These are phyloP conservation scores for Pomatorhinus ruficollis DNA, from an alignment of 2,113 vertebrate species.

Conservation along the genomic window DNA sequence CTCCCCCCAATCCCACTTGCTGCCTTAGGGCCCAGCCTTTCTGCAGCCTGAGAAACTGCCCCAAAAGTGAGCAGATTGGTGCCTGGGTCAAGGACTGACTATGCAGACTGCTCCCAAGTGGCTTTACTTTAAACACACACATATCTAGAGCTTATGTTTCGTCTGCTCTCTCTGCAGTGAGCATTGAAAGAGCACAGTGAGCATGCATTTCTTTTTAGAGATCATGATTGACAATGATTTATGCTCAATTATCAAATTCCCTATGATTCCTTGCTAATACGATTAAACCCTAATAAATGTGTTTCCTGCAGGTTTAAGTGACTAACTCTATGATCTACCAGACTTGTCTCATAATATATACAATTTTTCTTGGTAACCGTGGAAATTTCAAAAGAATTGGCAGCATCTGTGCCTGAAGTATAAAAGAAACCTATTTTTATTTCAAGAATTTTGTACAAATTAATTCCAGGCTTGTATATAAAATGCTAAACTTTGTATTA, in stretches of 20 bases:
- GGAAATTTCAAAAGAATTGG: conserved; percentile 60
- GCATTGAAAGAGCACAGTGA: neutral
- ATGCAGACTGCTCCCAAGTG: neutral
- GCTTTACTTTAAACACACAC: neutral
- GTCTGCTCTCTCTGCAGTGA: neutral
- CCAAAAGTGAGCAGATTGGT: neutral
- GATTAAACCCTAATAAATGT: conserved; percentile 63
- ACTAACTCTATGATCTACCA: conserved; percentile 57
- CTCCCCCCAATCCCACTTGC: accelerated
- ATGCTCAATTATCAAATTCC: conserved; percentile 59
- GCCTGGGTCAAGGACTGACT: neutral
- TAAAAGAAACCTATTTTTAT: conserved; percentile 47
- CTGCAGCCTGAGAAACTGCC: neutral
- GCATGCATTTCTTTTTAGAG: neutral
- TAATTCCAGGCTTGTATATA: conserved; percentile 41
- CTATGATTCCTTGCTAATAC: conserved; percentile 50
- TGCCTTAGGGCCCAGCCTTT: neutral
- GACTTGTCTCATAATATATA: conserved; percentile 51
- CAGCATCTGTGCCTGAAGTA: conserved; percentile 28
- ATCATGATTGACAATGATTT: conserved; percentile 54
- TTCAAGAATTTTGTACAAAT: conserved; percentile 15
- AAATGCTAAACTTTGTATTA: conserved; percentile 17
- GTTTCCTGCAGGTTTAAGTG: conserved; percentile 59
- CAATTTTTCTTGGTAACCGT: conserved; percentile 31
- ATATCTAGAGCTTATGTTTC: neutral